phyloP scores from a whole-genome alignment of 2,888 invertebrate genomes.

The Amblyteles armatorius region DNA sequence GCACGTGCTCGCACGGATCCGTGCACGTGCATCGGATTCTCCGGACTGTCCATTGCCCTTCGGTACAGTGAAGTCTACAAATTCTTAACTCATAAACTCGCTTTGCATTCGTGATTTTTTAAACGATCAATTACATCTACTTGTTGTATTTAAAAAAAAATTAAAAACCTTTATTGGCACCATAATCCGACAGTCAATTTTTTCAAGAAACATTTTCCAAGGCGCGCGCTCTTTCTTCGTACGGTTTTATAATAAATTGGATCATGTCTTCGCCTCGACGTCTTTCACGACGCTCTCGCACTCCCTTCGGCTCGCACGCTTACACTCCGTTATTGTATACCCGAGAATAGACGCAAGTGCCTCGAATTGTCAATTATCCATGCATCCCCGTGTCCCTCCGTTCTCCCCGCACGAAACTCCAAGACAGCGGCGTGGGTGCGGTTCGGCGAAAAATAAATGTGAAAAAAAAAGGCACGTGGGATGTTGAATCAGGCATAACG shows the following conservation, averaged over 20 bases:
- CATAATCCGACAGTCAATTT: background rate
- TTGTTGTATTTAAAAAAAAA: no score
- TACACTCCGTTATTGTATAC: constrained; percentile 35
- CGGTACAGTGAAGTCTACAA: background rate
- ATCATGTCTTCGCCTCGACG: background rate
- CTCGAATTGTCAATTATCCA: constrained; percentile 61
- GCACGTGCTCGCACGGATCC: no score
- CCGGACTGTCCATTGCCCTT: background rate
- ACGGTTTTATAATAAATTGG: background rate
- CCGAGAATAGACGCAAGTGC: constrained; percentile 41
- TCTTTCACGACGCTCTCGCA: constrained; percentile 3
- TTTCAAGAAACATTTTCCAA: background rate
- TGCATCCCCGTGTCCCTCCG: constrained; percentile 49
- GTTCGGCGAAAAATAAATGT: background rate
- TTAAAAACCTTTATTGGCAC: no score
- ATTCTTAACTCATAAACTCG: background rate
- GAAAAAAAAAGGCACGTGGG: background rate
- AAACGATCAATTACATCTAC: no score
- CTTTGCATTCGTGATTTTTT: background rate
- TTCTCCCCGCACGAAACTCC: background rate
- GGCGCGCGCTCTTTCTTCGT: background rate
- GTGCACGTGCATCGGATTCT: constrained; percentile 12
- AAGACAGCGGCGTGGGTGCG: no score
- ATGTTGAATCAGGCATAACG: background rate
- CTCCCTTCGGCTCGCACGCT: background rate